These are phyloP conservation scores for Pachypeltis micranthus DNA, from an alignment of 1,140 invertebrate genomes.

Conservation along the genomic window DNA sequence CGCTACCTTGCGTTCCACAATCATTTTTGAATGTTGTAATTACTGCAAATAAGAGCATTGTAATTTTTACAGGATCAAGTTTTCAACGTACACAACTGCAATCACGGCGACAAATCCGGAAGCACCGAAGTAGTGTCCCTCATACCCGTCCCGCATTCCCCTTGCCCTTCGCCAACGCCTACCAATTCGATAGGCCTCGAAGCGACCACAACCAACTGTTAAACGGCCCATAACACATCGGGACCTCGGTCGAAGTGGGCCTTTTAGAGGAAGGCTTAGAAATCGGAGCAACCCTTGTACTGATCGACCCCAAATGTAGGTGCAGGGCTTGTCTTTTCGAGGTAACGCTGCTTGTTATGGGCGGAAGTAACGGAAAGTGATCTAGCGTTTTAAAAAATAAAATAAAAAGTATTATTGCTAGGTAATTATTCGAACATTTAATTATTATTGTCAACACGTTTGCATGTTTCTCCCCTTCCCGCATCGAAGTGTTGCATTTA, in stretches of 20 bases:
- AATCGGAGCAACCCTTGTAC: too few species aligned
- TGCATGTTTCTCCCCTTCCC: background rate
- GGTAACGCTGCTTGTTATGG: background rate
- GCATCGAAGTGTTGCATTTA: background rate
- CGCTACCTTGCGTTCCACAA: too few species aligned
- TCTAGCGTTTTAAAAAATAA: too few species aligned
- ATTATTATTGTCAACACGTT: too few species aligned
- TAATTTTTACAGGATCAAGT: slow-evolving; percentile 33
- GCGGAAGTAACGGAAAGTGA: too few species aligned
- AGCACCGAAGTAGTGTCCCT: slow-evolving; percentile 36
- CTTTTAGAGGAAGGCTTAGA: too few species aligned
- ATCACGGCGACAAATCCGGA: slow-evolving; percentile 28
- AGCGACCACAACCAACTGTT: slow-evolving; percentile 12
- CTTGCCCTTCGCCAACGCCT: slow-evolving; percentile 20
- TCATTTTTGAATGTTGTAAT: too few species aligned
- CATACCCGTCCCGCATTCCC: slow-evolving; percentile 35
- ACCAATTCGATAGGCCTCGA: slow-evolving; percentile 11
- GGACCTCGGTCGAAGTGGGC: too few species aligned
- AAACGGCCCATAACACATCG: background rate
- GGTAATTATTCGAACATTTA: too few species aligned
- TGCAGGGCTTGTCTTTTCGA: background rate
- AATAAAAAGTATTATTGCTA: too few species aligned
- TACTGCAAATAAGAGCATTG: too few species aligned
- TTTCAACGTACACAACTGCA: slow-evolving; percentile 35
- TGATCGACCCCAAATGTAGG: slow-evolving; percentile 5